These are phyloP conservation scores for Dolichopus griseipennis DNA, from an alignment of 2,888 invertebrate species.

Conservation along the genomic window DNA sequence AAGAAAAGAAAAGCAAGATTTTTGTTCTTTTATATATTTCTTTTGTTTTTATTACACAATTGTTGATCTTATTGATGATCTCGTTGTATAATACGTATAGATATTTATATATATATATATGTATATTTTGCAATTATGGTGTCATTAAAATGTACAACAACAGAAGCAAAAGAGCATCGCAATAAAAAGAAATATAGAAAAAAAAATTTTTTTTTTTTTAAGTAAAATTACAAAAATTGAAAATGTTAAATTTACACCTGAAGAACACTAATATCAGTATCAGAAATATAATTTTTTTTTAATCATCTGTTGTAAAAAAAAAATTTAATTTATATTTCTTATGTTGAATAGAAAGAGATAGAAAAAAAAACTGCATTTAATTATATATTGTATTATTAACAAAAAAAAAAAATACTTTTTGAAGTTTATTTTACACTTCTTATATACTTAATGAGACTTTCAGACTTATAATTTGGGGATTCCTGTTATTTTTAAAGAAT, in stretches of 20 bases:
- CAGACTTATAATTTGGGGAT: neutral
- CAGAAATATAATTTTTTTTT: no score
- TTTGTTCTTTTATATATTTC: no score
- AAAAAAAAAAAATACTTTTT: neutral
- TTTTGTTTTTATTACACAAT: no score
- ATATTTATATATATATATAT: no score
- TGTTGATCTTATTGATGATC: neutral
- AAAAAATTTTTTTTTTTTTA: neutral
- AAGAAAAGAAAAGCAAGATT: no score
- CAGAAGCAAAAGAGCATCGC: neutral
- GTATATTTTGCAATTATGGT: neutral
- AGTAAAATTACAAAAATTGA: neutral
- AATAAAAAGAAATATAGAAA: neutral
- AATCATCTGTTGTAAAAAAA: no score
- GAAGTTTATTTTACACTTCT: neutral
- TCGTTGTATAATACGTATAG: neutral
- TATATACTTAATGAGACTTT: neutral
- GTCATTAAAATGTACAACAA: neutral
- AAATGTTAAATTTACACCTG: conserved; percentile 3
- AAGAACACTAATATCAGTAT: neutral
- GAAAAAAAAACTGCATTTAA: neutral
- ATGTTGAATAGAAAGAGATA: neutral
- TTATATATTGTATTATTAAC: no score
- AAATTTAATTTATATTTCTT: neutral
- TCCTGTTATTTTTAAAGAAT: no score